Base-by-base conservation (phyloP, 37 sponge, comb jelly and placozoan species). In the Amphimedon queenslandica region DNA sequence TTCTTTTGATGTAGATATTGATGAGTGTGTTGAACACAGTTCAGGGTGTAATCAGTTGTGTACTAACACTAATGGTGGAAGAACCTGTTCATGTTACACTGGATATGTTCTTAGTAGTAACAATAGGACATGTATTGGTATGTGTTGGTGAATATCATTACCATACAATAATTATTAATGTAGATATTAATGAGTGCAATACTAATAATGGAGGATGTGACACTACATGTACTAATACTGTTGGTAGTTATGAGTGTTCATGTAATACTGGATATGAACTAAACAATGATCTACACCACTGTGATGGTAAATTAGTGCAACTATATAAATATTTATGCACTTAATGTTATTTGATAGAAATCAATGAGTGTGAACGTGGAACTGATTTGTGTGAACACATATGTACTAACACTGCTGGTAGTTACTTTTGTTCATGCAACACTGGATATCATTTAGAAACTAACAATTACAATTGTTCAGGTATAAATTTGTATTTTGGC, bases 361-460 rank as follows among this genome's bases (percentile, higher is more conserved):
- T 70, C 31, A 65, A 75, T 69, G 83, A 80, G 41, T 80, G 81
- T 80, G 56, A 4, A 1, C 28, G 1, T 5, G 28, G 23, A 13
- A 32, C 16, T n/a, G 33, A 13, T 18, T 27, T 29, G 18, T 72
- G 73, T 73, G 23, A 24, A 0, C 66, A 81, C 29, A 40, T 32
- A 32, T 83, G 84, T 42, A 28, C 11, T 37, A 58, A 83, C 65
- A 70, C 72, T 64, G 40, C 37, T 37, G 84, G 84, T 47, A 71
- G 72, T 39, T 83, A 73, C 40, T 42, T 18, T 10, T 85, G 85
- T 63, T 73, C 42, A 33, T 85, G 85, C 40, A 67, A 43, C 18
- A 0, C 32, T 23, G 85, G 85, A 10, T 85, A 47, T 13, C 8
- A 13, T 18, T 13, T 47, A 47, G 53, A 8, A 47, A 18, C 53